phyloP scores from a whole-genome alignment of 2,113 vertebrate genomes.

The Dermatemys mawii region DNA sequence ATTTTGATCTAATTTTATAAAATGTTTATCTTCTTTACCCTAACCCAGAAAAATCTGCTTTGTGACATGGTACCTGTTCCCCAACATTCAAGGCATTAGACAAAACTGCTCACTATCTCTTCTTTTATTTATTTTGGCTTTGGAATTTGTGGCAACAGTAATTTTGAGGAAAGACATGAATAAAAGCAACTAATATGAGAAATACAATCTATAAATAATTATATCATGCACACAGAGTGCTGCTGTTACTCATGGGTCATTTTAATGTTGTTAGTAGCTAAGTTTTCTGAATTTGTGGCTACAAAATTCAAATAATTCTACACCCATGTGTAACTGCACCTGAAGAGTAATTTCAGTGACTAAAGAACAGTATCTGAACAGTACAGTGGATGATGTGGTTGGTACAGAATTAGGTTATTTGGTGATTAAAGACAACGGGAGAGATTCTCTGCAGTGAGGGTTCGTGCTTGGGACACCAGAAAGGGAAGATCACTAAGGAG shows the following conservation, averaged over 20 bases:
- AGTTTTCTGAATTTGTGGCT: background rate
- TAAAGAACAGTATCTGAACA: slow-evolving; percentile 47
- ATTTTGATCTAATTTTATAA: background rate
- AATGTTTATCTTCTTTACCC: background rate
- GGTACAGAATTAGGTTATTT: slow-evolving; percentile 37
- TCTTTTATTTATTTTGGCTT: background rate
- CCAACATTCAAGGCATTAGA: background rate
- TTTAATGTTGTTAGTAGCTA: slow-evolving; percentile 20
- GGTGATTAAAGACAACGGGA: slow-evolving; percentile 23
- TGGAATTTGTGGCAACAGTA: slow-evolving; percentile 8
- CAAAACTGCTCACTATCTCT: slow-evolving; percentile 3
- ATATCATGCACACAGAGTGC: background rate
- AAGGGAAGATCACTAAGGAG: slow-evolving; percentile 47
- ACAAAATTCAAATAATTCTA: background rate
- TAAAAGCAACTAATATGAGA: background rate
- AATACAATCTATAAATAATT: slow-evolving; percentile 30
- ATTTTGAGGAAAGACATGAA: background rate
- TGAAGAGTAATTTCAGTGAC: slow-evolving; percentile 23
- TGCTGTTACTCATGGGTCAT: slow-evolving; percentile 25
- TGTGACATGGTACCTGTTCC: background rate
- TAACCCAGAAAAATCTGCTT: background rate
- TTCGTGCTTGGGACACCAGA: slow-evolving; percentile 56
- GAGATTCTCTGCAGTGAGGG: slow-evolving; percentile 13
- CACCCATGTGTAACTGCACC: background rate
- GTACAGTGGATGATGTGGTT: slow-evolving; percentile 37